Percentiles rank a stretch among this genome's conserved stretches.
These are phyloP conservation scores for Labeo calbasu DNA, from an alignment of 2,797 vertebrate genomes.

Conservation along the genomic window DNA sequence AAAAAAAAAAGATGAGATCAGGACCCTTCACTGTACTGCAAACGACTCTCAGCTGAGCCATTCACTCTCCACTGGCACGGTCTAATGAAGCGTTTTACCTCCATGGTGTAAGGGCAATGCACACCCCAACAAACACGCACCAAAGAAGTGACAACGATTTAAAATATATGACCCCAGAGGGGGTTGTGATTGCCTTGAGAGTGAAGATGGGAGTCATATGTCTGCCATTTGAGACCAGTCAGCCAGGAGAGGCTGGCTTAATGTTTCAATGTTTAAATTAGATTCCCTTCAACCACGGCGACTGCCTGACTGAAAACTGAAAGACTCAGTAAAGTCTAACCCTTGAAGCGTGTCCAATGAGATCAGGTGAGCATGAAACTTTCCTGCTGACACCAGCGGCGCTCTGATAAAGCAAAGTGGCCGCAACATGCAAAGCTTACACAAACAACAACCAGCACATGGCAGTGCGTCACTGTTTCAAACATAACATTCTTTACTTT, in stretches of 20 bases:
- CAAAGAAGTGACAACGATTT: slow-evolving; percentile 54
- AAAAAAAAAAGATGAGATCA: slow-evolving; percentile 69
- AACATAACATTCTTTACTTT: slow-evolving; percentile 16
- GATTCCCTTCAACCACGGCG: slow-evolving; percentile 62
- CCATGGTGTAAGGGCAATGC: slow-evolving; percentile 51
- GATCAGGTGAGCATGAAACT: slow-evolving; percentile 53
- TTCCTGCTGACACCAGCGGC: slow-evolving; percentile 43
- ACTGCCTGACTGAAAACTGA: slow-evolving; percentile 59
- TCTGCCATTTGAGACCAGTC: slow-evolving; percentile 63
- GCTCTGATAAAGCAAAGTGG: slow-evolving; percentile 39
- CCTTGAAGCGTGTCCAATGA: slow-evolving; percentile 57
- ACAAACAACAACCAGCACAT: slow-evolving; percentile 6
- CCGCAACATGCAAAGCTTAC: slow-evolving; percentile 14
- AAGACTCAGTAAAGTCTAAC: slow-evolving; percentile 61
- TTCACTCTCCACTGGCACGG: slow-evolving; percentile 56
- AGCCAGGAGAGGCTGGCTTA: slow-evolving; percentile 57
- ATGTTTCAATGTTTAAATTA: slow-evolving; percentile 74
- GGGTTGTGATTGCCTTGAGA: slow-evolving; percentile 63
- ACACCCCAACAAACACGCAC: slow-evolving; percentile 39
- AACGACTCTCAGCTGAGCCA: slow-evolving; percentile 64
- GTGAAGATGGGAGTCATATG: slow-evolving; percentile 67
- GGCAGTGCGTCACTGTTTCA: neutral
- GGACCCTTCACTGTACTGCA: slow-evolving; percentile 7
- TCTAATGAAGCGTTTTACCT: slow-evolving; percentile 68
- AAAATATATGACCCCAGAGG: slow-evolving; percentile 61